phyloP scores from a whole-genome alignment of 2,888 invertebrate genomes.

The Trisateles emortualis region DNA sequence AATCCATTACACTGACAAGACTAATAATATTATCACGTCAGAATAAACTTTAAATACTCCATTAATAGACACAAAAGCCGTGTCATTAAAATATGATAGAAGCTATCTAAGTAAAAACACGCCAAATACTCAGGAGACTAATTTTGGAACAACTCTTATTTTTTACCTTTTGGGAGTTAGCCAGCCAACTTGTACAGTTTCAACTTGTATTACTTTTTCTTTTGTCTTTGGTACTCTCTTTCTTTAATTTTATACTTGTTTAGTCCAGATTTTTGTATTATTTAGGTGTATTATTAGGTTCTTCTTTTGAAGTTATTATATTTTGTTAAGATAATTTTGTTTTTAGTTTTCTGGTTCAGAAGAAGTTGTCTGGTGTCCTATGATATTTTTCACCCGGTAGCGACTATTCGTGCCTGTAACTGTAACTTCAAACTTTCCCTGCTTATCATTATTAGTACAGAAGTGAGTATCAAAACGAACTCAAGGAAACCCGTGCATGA shows the following conservation, averaged over 20 bases:
- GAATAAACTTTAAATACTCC: neutral
- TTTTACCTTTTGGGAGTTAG: slow-evolving; percentile 19
- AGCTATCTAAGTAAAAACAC: slow-evolving; percentile 4
- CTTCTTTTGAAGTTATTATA: too few species aligned
- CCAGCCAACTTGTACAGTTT: slow-evolving; percentile 32
- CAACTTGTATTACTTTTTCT: slow-evolving; percentile 15
- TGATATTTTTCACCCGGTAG: too few species aligned
- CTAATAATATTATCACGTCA: neutral
- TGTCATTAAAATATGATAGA: slow-evolving; percentile 4
- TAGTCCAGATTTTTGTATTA: neutral
- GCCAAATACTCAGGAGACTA: slow-evolving; percentile 11
- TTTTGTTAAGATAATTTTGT: too few species aligned
- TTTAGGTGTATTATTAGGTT: too few species aligned
- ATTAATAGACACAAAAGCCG: neutral
- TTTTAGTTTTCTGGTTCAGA: too few species aligned
- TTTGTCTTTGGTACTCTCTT: neutral
- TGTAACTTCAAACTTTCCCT: too few species aligned
- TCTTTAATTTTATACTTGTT: slow-evolving; percentile 7
- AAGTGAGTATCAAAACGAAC: too few species aligned
- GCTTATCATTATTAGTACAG: too few species aligned
- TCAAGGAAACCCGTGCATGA: too few species aligned
- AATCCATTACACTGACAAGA: too few species aligned
- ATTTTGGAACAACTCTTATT: slow-evolving; percentile 31
- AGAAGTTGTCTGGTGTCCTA: too few species aligned
- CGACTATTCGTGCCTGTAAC: too few species aligned